Evolutionary conservation across 2,797 vertebrate genomes (phyloP).

Genomic region (Tokudaia tokunoshimensis): DNA sequence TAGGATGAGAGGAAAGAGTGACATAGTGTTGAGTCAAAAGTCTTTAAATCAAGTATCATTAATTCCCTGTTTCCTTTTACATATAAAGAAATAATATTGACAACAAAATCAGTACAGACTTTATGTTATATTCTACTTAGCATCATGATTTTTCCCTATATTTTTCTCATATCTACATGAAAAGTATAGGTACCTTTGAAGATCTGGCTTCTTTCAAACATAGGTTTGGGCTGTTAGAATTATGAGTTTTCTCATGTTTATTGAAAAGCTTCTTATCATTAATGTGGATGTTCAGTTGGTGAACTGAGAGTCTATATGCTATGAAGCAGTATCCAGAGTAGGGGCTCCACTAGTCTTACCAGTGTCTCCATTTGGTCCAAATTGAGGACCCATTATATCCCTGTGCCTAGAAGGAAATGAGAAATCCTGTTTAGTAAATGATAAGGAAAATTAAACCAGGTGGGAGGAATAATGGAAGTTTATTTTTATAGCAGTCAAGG

Average conservation of each 20-base stretch:
- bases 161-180: background rate
- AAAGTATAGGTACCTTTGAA: background rate
- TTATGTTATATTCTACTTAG: background rate
- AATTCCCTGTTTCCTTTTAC: background rate
- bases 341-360: background rate
- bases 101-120: background rate
- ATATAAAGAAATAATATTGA: background rate
- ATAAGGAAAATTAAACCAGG: background rate
- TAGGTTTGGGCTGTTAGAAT: background rate
- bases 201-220: background rate
- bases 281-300: background rate
- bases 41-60: background rate
- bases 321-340: background rate
- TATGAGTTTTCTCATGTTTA: background rate
- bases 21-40: background rate
- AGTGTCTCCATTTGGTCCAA: background rate
- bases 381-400: background rate
- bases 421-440: background rate
- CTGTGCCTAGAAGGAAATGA: background rate
- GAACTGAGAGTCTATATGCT: background rate
- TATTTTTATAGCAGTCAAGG: background rate
- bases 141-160: background rate
- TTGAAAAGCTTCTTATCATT: background rate
- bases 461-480: too few relatives aligned
- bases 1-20: background rate